phyloP scores from a whole-genome alignment of 2,888 invertebrate species.

The Caenorhabditis becei region DNA sequence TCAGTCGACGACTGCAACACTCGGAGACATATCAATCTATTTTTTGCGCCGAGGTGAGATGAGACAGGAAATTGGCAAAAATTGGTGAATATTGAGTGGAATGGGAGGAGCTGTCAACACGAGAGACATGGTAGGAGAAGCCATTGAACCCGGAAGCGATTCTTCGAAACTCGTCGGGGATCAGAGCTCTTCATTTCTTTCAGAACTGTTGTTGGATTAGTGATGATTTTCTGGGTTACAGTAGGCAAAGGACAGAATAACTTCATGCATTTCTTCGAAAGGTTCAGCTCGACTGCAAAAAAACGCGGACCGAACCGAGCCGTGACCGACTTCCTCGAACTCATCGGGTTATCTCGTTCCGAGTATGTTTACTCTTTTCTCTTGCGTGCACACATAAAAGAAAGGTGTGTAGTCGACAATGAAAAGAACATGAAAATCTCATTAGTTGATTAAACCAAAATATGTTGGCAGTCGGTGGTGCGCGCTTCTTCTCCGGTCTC shows the following conservation, averaged over 20 bases:
- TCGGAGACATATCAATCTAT: conserved; percentile 4
- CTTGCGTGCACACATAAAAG: conserved; percentile 6
- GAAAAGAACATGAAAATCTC: conserved; percentile 58
- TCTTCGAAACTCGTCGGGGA: too few species aligned
- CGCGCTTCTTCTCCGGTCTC: not conserved
- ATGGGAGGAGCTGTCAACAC: not conserved
- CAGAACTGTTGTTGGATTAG: too few species aligned
- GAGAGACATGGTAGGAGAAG: not conserved
- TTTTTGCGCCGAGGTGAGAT: not conserved
- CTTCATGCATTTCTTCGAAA: too few species aligned
- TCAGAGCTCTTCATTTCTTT: too few species aligned
- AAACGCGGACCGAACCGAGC: not conserved
- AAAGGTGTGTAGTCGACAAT: conserved; percentile 37
- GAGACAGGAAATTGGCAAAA: not conserved
- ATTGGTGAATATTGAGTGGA: not conserved
- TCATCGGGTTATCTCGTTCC: conserved; percentile 26
- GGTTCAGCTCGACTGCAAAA: not conserved
- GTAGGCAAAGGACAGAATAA: too few species aligned
- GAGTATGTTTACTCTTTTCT: conserved; percentile 17
- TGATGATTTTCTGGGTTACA: too few species aligned
- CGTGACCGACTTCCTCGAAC: conserved; percentile 3
- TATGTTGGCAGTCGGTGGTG: not conserved
- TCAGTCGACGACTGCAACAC: conserved; percentile 2
- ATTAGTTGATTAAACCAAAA: conserved; percentile 56
- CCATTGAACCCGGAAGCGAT: too few species aligned